Conservation (phyloP, 2,113 vertebrate species). For the Brachypteracias leptosomus region DNA sequence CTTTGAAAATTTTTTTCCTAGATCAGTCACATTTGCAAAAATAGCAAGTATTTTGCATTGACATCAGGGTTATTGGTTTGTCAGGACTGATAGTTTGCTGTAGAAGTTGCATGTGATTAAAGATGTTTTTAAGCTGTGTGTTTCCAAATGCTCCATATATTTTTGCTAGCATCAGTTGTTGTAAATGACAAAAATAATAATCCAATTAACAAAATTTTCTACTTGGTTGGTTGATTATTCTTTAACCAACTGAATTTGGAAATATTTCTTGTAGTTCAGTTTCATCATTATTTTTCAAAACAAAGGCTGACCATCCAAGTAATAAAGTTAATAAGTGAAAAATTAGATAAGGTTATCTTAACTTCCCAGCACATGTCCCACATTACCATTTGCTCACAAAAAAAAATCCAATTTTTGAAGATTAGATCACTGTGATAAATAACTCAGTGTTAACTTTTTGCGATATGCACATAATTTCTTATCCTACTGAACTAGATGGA, state of each 20-base stretch:
- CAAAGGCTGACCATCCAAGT: neutral
- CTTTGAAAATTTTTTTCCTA: neutral
- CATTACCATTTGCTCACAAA: neutral
- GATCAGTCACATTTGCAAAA: neutral
- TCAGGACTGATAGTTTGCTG: neutral
- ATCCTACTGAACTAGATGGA: slow-evolving; percentile 5
- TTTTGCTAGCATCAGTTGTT: neutral
- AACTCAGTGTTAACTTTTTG: neutral
- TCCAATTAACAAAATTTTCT: neutral
- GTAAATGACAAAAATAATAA: neutral
- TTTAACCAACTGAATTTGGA: neutral
- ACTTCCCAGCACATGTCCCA: neutral
- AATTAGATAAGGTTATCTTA: neutral
- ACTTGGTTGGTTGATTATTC: neutral
- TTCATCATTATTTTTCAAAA: neutral
- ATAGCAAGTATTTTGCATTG: neutral
- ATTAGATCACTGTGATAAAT: slow-evolving; percentile 21
- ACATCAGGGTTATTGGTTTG: neutral
- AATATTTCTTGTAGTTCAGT: neutral
- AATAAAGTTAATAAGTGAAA: neutral
- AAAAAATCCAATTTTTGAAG: slow-evolving; percentile 5
- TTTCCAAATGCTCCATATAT: neutral
- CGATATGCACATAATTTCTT: slow-evolving; percentile 24
- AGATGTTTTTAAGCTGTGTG: neutral
- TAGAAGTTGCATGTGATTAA: neutral